Evolutionary conservation across 2,888 invertebrate genomes (phyloP), one percentile per base, ranked within the genome.

Genomic region (Chorisops tibialis): DNA sequence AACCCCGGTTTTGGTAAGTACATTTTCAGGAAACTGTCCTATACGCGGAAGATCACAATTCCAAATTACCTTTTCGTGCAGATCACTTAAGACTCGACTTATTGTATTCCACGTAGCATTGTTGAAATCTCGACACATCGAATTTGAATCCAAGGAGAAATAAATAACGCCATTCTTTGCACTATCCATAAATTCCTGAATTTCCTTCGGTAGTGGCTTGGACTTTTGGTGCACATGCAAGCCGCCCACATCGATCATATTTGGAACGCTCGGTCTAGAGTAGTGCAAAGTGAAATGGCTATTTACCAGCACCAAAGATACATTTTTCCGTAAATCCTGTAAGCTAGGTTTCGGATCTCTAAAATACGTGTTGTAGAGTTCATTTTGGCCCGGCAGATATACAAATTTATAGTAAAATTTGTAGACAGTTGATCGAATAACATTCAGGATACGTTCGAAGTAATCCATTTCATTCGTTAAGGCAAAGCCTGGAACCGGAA

Each of bases 51-150:
- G 49, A 81, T 75, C 0, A 88, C 77, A 70, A 87, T 86, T 86
- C 85, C 85, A 85, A 7, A 87, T 66, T 1, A 86, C 80, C 6
- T 79, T 82, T 60, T 84, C 81, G 65, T 84, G 83, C 3, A 85
- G 66, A 64, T 77, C 79, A 4, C 78, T 72, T 61, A 87, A 84
- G 5, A 81, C 81, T 45, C 7, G 4, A 24, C 4, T 24, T 4
- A 24, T 24, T 24, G 24, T 7, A 18, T 80, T 70, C 21, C 76
- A 74, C 68, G 81, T 83, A 1, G 81, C 79, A 0, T 82, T 80
- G 24, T 35, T 19, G 63, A 86, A 69, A 64, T 81, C 79, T 11
- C 79, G 75, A 63, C 81, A 81, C 59, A 80, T 78, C 0, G 85
- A 76, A 65, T 83, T 82, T 2, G 78, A 75, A n/a, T 82, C 82